Conservation (phyloP, 1,140 invertebrate genomes). For the Sogatella furcifera region DNA sequence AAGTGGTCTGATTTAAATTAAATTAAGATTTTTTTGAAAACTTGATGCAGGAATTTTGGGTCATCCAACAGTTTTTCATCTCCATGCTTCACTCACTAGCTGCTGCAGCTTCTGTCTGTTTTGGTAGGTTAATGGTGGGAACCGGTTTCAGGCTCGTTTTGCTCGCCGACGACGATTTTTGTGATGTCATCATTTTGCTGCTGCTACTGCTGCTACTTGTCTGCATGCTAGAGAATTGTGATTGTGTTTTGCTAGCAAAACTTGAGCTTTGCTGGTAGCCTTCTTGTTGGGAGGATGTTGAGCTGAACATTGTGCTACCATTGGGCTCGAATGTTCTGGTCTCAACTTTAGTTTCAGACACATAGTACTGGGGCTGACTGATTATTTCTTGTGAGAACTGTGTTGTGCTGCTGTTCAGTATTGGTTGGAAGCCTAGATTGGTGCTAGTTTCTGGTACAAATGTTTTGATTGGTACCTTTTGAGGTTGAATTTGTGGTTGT, state of each 20-base stretch:
- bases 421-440: not conserved
- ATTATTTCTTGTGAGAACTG: not conserved
- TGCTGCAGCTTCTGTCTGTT: too few species aligned
- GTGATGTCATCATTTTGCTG: not conserved
- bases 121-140: too few species aligned
- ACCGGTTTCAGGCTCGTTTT: too few species aligned
- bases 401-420: not conserved
- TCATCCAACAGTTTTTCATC: too few species aligned
- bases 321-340: slow-evolving; percentile 35
- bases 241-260: too few species aligned
- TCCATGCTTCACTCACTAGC: too few species aligned
- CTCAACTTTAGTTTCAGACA: slow-evolving; percentile 11
- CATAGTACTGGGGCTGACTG: slow-evolving; percentile 6
- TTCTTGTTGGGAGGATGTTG: slow-evolving; percentile 55
- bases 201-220: too few species aligned
- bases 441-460: not conserved
- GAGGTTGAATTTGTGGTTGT: not conserved
- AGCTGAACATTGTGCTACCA: slow-evolving; percentile 67
- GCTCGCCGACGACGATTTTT: too few species aligned
- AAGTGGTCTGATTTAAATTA: too few species aligned
- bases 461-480: not conserved
- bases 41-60: too few species aligned
- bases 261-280: slow-evolving; percentile 41
- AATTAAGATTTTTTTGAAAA: too few species aligned
- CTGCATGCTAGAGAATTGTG: too few species aligned